phyloP scores from a whole-genome alignment of 1,140 invertebrate genomes.

The Maconellicoccus hirsutus region DNA sequence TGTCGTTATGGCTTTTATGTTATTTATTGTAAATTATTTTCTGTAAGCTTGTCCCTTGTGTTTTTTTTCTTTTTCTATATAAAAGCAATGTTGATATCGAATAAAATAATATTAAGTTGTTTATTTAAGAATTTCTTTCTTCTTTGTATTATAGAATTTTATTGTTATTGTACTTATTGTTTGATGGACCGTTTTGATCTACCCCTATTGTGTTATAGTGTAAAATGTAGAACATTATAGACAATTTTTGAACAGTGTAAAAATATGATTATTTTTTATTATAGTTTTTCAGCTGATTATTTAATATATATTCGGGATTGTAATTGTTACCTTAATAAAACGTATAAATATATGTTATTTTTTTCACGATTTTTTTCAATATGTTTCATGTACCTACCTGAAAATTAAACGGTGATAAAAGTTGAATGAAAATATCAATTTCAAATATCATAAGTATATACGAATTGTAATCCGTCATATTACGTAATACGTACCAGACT shows the following conservation, averaged over 20 bases:
- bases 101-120: not conserved
- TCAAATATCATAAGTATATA: too few species aligned
- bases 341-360: slow-evolving; percentile 22
- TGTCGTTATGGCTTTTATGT: not conserved
- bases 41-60: not conserved
- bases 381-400: too few species aligned
- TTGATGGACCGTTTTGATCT: not conserved
- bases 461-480: too few species aligned
- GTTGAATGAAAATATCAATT: too few species aligned
- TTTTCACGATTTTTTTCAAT: not conserved
- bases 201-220: slow-evolving; percentile 1
- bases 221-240: slow-evolving; percentile 12
- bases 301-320: slow-evolving; percentile 21
- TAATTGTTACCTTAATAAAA: slow-evolving; percentile 23
- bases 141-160: not conserved
- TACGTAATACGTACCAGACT: too few species aligned
- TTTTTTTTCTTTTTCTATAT: not conserved
- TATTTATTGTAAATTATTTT: not conserved
- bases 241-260: slow-evolving; percentile 18
- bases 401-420: too few species aligned
- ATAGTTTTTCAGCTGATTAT: slow-evolving; percentile 16
- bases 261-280: slow-evolving; percentile 17
- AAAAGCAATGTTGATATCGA: slow-evolving; percentile 8
- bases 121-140: slow-evolving; percentile 9
- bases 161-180: slow-evolving; percentile 21